A percentile compares a stretch with the other conserved stretches of the same genome.
phyloP scores from a whole-genome alignment of 2,888 invertebrate genomes.

The Eledona agricola region DNA sequence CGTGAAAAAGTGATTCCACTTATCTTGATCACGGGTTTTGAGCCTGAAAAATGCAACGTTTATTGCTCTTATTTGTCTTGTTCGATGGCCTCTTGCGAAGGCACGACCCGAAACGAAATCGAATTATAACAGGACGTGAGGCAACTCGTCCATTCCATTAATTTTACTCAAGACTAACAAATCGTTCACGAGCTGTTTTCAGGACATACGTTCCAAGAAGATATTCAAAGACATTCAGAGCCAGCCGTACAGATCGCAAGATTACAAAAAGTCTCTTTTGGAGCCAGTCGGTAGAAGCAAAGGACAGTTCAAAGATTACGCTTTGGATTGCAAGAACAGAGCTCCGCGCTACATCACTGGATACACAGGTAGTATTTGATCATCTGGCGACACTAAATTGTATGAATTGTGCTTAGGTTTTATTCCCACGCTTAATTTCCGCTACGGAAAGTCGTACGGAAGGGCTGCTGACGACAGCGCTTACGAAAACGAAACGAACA shows the following conservation, averaged over 20 bases:
- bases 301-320: conserved; percentile 61
- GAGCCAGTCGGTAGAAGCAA: conserved; percentile 54
- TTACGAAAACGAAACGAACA: conserved; percentile 62
- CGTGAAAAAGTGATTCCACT: too few species aligned
- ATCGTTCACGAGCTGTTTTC: too few species aligned
- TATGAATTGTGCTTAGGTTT: conserved; percentile 55
- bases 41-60: too few species aligned
- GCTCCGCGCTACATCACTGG: conserved; percentile 71
- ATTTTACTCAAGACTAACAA: too few species aligned
- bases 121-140: too few species aligned
- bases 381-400: too few species aligned
- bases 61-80: too few species aligned
- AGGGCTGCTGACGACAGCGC: conserved; percentile 69
- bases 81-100: too few species aligned
- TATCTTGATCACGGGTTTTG: too few species aligned
- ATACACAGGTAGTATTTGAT: conserved; percentile 70
- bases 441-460: conserved; percentile 70
- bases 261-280: conserved; percentile 58
- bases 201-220: conserved; percentile 63
- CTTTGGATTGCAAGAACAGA: conserved; percentile 60
- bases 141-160: too few species aligned
- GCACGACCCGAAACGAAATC: too few species aligned
- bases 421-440: conserved; percentile 74
- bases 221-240: conserved; percentile 64
- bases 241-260: conserved; percentile 67